Evolutionary conservation across 2,888 invertebrate species (phyloP), one percentile per base, ranked within the genome.

Genomic region (Dasysyrphus tricinctus): DNA sequence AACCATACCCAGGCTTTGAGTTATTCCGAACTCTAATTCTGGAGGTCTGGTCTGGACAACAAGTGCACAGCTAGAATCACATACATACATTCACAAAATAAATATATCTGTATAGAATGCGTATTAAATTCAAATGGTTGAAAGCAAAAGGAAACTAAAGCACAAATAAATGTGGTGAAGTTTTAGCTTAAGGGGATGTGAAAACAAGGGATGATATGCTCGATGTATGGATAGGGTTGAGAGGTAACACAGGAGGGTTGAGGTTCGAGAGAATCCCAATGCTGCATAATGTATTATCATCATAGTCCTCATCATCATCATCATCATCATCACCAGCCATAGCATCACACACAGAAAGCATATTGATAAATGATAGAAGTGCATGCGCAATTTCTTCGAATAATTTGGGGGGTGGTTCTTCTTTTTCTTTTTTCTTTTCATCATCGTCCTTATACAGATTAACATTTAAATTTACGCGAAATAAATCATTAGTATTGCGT

Each of bases 401-500:
- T 88, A 88, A 88, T 88, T 84, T 81, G 54, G 78, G 80, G 88
- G 88, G 88, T 88, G 88, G 85, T 61, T 78, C 84, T 54, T 79
- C 47, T 19, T 49, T 12, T 34, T 51, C 9, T 51, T 24, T 42
- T 42, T 14, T 19, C 7, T 14, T 14, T 39, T 37, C 39, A 42
- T 42, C 24, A 42, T 42, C 37, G 67, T 65, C 73, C 34, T 67
- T 49, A 34, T 49, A 65, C 42, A 77, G 69, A 83, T 87, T 86
- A 86, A 82, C 86, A 78, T 87, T 77, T 73, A 74, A 88, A 89
- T 89, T 89, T 89, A 88, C 88, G 88, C 89, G 88, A 89, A 88
- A 89, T 89, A 89, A 89, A 89, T 89, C 89, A 89, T 89, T 88
- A 54, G 88, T 67, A 89, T 88, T 74, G 87, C 49, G 79, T 88